These are phyloP conservation scores for Clarias magur DNA, from an alignment of 2,113 vertebrate genomes.

Conservation along the genomic window DNA sequence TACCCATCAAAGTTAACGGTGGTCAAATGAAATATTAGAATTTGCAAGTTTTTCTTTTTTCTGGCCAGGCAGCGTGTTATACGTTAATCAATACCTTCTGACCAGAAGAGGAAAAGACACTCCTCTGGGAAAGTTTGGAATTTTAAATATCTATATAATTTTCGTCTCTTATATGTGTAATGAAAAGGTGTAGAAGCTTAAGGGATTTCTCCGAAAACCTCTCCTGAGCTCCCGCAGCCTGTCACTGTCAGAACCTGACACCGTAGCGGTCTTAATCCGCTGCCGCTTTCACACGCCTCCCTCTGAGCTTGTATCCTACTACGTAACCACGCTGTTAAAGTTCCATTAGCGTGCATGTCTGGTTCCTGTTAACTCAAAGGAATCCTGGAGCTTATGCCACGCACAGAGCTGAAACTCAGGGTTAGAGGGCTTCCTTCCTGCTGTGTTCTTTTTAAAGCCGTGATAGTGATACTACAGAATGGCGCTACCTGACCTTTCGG, in stretches of 20 bases:
- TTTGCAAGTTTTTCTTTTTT: too few relatives aligned
- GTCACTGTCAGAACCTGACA: conserved; percentile 35
- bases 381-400: conserved; percentile 34
- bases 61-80: too few relatives aligned
- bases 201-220: background rate
- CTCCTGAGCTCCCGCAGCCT: background rate
- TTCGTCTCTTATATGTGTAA: background rate
- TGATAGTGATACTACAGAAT: conserved; percentile 28
- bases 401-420: conserved; percentile 28
- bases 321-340: conserved; percentile 25
- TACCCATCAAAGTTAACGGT: too few relatives aligned
- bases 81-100: background rate
- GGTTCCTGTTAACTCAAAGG: conserved; percentile 49
- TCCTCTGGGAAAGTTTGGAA: background rate
- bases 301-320: conserved; percentile 24
- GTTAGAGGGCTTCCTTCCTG: conserved; percentile 31
- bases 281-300: background rate
- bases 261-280: background rate
- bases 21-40: too few relatives aligned
- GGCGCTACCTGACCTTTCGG: conserved; percentile 35
- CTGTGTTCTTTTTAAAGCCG: conserved; percentile 32
- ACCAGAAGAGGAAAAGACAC: background rate
- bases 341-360: conserved; percentile 39
- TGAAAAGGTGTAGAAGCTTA: background rate
- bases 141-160: background rate